Evolutionary conservation across 2,797 vertebrate species (phyloP).

Genomic region (Pantherophis vulpinus): DNA sequence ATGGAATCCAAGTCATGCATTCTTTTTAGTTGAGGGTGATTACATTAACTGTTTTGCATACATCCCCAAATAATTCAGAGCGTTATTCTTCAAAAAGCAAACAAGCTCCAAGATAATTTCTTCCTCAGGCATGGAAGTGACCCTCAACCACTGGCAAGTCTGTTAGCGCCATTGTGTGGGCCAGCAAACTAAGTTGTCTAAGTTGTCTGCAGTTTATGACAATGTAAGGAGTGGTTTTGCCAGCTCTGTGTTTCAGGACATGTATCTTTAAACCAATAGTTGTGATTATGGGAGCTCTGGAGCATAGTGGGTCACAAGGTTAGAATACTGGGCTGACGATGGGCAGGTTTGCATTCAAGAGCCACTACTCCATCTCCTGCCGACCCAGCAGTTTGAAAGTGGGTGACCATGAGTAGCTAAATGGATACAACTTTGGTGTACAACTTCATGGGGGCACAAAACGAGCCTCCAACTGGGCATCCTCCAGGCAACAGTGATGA

Average conservation of each 20-base stretch:
- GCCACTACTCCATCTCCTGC: neutral
- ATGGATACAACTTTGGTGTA: neutral
- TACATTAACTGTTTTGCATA: constrained; percentile 49
- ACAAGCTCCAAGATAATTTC: constrained; percentile 4
- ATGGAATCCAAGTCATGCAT: constrained; percentile 25
- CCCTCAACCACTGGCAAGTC: accelerated
- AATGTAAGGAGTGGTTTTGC: neutral
- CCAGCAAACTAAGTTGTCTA: neutral
- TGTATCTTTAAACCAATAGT: neutral
- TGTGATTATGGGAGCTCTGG: neutral
- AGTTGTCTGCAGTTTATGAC: neutral
- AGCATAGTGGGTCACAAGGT: neutral
- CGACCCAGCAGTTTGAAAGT: neutral
- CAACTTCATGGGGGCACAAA: neutral
- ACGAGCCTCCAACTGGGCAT: neutral
- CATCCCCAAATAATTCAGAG: neutral
- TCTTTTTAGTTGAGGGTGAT: constrained; percentile 39
- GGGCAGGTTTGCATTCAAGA: neutral
- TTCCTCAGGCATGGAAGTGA: neutral
- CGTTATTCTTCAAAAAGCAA: constrained; percentile 10
- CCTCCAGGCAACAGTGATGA: neutral
- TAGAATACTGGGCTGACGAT: neutral
- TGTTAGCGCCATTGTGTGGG: constrained; percentile 4
- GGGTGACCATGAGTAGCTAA: neutral
- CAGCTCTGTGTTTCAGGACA: neutral